Percentiles rank a stretch among this genome's conserved stretches.
These are phyloP conservation scores for Plotosus lineatus DNA, from an alignment of 2,113 vertebrate genomes.

Conservation along the genomic window DNA sequence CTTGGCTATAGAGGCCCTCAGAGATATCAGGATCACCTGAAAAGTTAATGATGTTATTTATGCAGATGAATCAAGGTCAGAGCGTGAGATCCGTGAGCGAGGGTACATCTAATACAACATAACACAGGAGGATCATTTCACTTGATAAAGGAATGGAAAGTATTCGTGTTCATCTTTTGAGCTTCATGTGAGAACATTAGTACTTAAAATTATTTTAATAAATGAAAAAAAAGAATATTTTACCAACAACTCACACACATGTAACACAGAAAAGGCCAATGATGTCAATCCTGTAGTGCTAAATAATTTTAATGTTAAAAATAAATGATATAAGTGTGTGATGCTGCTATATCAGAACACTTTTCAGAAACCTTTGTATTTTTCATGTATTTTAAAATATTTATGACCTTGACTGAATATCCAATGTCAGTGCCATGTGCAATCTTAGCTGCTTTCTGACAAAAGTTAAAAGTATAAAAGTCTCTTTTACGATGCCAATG, in stretches of 20 bases:
- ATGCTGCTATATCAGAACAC: neutral
- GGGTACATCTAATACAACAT: neutral
- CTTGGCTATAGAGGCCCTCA: slow-evolving; percentile 42
- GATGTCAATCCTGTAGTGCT: neutral
- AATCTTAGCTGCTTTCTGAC: neutral
- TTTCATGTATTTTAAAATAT: neutral
- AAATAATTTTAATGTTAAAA: neutral
- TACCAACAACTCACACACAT: neutral
- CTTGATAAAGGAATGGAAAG: neutral
- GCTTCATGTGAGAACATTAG: neutral
- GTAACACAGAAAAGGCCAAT: neutral
- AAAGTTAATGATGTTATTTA: slow-evolving; percentile 50
- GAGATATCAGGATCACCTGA: slow-evolving; percentile 43
- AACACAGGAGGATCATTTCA: neutral
- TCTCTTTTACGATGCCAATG: neutral
- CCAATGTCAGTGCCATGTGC: neutral
- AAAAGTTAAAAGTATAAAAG: neutral
- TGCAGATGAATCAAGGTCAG: slow-evolving; percentile 45
- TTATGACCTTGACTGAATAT: neutral
- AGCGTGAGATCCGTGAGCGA: neutral
- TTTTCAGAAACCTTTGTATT: neutral
- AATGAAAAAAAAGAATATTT: neutral
- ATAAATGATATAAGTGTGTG: too few species aligned
- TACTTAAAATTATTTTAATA: too few species aligned
- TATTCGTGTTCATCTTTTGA: neutral